These are phyloP conservation scores for Hypothenemus hampei DNA, from an alignment of 1,140 invertebrate species.

Conservation along the genomic window DNA sequence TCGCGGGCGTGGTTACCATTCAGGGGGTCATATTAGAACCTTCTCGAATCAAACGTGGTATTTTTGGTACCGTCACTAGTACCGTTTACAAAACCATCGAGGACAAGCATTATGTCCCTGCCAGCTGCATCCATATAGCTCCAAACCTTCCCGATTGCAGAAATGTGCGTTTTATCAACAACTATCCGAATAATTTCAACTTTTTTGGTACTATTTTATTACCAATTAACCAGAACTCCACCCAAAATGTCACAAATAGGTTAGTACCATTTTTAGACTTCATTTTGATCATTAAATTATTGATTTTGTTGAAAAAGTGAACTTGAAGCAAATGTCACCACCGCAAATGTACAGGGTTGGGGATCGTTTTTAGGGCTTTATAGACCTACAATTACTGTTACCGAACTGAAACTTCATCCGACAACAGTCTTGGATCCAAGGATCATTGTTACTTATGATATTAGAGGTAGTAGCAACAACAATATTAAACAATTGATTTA, in stretches of 20 bases:
- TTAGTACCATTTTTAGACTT: too few species aligned
- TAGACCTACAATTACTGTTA: conserved; percentile 39
- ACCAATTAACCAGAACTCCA: too few species aligned
- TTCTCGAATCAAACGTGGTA: conserved; percentile 7
- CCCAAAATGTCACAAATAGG: too few species aligned
- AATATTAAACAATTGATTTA: neutral
- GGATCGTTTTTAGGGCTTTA: conserved; percentile 40
- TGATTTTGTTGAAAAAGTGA: too few species aligned
- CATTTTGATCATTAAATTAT: too few species aligned
- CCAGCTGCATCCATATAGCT: conserved; percentile 39
- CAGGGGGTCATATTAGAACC: conserved; percentile 7
- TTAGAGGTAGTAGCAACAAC: conserved; percentile 31
- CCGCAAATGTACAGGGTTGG: conserved; percentile 31
- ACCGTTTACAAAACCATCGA: conserved; percentile 31
- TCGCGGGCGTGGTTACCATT: neutral
- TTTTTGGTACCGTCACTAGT: conserved; percentile 32
- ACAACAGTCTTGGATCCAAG: conserved; percentile 37
- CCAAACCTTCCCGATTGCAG: conserved; percentile 38
- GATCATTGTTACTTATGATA: conserved; percentile 38
- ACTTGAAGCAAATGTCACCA: too few species aligned
- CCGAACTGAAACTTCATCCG: conserved; percentile 30
- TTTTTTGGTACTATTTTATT: neutral
- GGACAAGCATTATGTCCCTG: conserved; percentile 36
- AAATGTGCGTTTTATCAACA: conserved; percentile 37
- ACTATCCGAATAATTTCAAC: conserved; percentile 29